Conservation (phyloP, 2,888 invertebrate genomes). For the Agriopis marginaria region DNA sequence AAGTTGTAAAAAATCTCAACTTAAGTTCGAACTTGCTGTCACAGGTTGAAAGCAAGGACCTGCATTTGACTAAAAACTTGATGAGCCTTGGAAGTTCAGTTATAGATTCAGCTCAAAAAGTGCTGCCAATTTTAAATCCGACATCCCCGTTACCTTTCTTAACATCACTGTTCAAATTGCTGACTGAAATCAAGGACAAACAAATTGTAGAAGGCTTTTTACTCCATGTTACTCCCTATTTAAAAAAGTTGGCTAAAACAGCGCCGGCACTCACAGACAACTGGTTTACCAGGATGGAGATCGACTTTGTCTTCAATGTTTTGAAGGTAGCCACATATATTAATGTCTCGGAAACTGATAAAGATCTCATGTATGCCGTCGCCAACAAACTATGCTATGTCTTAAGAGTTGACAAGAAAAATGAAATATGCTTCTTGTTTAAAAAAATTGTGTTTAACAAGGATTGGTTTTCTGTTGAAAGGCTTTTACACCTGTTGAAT, state of each 20-base stretch:
- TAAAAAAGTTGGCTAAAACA: constrained; percentile 68
- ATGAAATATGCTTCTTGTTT: constrained; percentile 86
- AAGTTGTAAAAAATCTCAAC: constrained; percentile 70
- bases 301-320: constrained; percentile 82
- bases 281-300: constrained; percentile 89
- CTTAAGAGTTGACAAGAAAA: constrained; percentile 85
- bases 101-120: constrained; percentile 68
- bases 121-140: constrained; percentile 71
- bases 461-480: constrained; percentile 86
- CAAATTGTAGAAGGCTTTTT: constrained; percentile 73
- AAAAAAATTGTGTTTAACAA: constrained; percentile 87
- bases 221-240: constrained; percentile 71
- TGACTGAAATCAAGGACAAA: constrained; percentile 64
- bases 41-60: constrained; percentile 65
- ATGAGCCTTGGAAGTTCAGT: constrained; percentile 67
- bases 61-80: constrained; percentile 70
- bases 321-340: constrained; percentile 72
- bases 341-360: constrained; percentile 73
- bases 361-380: constrained; percentile 83
- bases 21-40: constrained; percentile 77
- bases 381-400: constrained; percentile 88
- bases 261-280: constrained; percentile 80
- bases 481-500: constrained; percentile 83
- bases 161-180: constrained; percentile 70
- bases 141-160: constrained; percentile 75